Conservation (phyloP, 2,797 vertebrate genomes). For the Micrastur ruficollis region DNA sequence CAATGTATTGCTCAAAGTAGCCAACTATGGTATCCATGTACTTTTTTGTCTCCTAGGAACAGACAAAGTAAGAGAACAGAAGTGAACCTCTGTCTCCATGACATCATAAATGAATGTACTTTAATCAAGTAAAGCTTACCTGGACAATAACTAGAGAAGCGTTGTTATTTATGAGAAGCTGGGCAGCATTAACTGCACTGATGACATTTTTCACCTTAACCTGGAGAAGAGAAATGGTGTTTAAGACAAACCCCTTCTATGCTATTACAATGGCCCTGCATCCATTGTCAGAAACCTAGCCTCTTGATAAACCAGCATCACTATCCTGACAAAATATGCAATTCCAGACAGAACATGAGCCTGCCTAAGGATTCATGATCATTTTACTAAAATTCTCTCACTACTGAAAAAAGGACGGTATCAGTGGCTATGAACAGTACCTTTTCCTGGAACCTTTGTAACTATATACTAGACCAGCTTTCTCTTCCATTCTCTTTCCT, state of each 20-base stretch:
- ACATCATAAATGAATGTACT: neutral
- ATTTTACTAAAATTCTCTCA: neutral
- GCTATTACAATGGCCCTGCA: neutral
- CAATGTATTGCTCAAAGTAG: conserved; percentile 88
- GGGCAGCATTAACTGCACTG: conserved; percentile 79
- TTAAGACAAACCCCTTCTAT: neutral
- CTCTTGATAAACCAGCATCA: neutral
- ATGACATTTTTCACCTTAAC: conserved; percentile 81
- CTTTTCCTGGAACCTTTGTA: neutral
- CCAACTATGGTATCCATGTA: conserved; percentile 81
- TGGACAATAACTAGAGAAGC: conserved; percentile 79
- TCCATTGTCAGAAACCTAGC: neutral
- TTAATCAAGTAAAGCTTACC: conserved; percentile 71
- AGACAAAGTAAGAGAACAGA: neutral
- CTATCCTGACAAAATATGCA: neutral
- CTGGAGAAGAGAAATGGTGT: conserved; percentile 64
- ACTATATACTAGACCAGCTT: neutral
- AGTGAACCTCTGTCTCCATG: neutral
- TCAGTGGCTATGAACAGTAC: neutral
- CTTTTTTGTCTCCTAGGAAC: conserved; percentile 80
- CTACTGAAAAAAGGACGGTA: neutral
- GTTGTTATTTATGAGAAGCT: conserved; percentile 85
- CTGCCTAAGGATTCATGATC: neutral
- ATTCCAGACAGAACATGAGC: neutral
- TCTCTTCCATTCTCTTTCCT: neutral